Evolutionary conservation across 2,797 vertebrate species (phyloP).

Genomic region (Anguilla obscura): DNA sequence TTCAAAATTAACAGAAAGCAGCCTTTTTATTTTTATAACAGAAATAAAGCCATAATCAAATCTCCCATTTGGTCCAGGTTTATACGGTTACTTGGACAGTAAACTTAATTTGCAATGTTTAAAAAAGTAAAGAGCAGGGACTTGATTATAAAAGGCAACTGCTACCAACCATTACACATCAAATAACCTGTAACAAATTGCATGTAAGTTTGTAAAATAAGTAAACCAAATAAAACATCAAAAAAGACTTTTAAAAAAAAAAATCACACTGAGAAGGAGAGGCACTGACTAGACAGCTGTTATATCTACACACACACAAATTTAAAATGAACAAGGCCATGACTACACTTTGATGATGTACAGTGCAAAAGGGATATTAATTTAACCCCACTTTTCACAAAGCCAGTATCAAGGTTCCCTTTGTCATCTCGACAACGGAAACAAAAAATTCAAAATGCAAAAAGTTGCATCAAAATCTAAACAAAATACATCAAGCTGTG

Average conservation of each 20-base stretch:
- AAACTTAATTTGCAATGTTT: neutral
- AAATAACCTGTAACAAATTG: neutral
- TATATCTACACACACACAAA: neutral
- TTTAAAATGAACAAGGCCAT: neutral
- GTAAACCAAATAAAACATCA: neutral
- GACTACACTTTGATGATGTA: neutral
- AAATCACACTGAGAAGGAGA: neutral
- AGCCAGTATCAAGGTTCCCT: neutral
- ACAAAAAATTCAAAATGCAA: neutral
- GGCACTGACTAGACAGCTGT: neutral
- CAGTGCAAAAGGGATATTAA: neutral
- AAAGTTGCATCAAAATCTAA: neutral
- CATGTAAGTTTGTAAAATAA: neutral
- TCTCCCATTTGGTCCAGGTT: neutral
- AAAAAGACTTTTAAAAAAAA: neutral
- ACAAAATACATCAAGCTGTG: neutral
- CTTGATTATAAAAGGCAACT: neutral
- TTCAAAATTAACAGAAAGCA: slow-evolving; percentile 17
- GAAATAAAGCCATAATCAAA: neutral
- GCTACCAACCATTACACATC: neutral
- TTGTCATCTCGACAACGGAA: neutral
- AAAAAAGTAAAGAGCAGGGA: neutral
- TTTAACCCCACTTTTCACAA: neutral
- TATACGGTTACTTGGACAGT: neutral
- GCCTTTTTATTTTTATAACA: neutral